Conservation (phyloP, 2,888 invertebrate genomes). For the Cephus spinipes region DNA sequence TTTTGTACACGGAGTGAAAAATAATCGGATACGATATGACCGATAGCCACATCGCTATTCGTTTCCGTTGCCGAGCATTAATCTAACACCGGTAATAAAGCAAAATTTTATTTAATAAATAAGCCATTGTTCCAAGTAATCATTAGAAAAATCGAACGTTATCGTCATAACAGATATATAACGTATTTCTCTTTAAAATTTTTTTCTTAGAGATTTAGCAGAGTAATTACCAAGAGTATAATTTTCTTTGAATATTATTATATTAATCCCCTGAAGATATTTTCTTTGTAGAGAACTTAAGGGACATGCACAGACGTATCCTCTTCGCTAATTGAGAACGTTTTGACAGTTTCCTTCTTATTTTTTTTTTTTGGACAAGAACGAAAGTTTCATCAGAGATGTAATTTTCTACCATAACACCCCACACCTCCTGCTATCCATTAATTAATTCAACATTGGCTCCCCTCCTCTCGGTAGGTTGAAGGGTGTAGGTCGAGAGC, state of each 20-base stretch:
- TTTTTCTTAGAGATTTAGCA: neutral
- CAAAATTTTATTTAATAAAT: neutral
- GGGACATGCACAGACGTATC: neutral
- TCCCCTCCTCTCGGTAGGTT: neutral
- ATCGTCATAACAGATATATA: neutral
- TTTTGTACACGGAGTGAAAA: neutral
- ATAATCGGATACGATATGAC: neutral
- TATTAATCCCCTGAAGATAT: neutral
- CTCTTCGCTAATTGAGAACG: neutral
- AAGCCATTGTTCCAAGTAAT: neutral
- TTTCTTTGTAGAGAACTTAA: neutral
- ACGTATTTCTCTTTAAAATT: neutral
- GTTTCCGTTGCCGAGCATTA: neutral
- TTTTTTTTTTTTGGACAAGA: neutral
- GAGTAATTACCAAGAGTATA: neutral
- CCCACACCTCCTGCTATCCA: neutral
- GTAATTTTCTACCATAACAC: neutral
- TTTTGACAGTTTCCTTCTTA: neutral
- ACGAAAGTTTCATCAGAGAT: neutral
- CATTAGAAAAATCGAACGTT: neutral
- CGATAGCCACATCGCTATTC: neutral
- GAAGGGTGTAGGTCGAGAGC: neutral
- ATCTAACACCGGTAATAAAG: neutral
- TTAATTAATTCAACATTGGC: slow-evolving; percentile 2
- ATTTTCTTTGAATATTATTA: neutral